These are phyloP conservation scores for Ciconia stormi DNA, from an alignment of 2,113 vertebrate species.

Conservation along the genomic window DNA sequence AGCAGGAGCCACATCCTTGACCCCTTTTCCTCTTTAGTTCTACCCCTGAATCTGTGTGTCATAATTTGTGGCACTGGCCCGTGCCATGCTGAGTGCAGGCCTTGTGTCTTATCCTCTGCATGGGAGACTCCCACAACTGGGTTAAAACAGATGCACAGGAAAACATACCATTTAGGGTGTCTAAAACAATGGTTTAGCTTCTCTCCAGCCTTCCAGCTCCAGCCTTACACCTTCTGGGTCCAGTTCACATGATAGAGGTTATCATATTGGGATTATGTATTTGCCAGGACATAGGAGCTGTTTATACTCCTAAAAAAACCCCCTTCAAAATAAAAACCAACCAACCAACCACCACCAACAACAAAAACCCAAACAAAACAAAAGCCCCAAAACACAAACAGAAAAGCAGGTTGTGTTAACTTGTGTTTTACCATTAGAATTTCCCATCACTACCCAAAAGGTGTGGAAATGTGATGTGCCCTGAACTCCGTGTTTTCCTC, in stretches of 20 bases:
- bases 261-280: neutral
- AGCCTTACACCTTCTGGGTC: neutral
- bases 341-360: neutral
- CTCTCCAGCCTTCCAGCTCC: neutral
- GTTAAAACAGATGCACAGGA: neutral
- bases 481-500: neutral
- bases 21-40: neutral
- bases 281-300: neutral
- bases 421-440: neutral
- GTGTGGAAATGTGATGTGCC: neutral
- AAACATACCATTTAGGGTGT: neutral
- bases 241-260: neutral
- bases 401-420: neutral
- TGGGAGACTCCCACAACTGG: neutral
- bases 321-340: neutral
- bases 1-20: neutral
- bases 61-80: neutral
- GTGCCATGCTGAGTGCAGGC: too few species aligned
- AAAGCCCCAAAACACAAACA: neutral
- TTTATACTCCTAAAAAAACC: neutral
- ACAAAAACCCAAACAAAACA: neutral
- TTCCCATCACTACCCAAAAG: neutral
- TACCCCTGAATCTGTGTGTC: neutral
- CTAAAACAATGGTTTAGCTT: neutral
- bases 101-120: neutral